These are phyloP conservation scores for Vidua chalybeata DNA, from an alignment of 2,113 vertebrate genomes.

Conservation along the genomic window DNA sequence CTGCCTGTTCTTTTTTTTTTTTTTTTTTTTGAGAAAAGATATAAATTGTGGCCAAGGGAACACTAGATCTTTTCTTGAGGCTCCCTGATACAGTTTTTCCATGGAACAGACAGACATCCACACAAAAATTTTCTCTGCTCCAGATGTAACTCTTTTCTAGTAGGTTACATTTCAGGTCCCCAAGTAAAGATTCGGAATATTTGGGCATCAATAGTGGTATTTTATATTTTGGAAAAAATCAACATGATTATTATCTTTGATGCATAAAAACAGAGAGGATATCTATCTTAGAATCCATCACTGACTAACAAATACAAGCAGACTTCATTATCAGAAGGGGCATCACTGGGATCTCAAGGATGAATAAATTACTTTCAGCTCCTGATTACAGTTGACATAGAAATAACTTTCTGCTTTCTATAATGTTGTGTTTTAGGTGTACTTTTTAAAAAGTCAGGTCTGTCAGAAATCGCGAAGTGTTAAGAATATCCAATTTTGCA, in stretches of 20 bases:
- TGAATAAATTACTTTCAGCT: background rate
- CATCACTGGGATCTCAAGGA: background rate
- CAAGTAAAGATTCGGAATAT: background rate
- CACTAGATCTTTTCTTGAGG: background rate
- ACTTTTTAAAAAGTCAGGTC: background rate
- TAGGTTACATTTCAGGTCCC: background rate
- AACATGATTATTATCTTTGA: background rate
- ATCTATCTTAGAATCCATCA: background rate
- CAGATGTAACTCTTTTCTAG: background rate
- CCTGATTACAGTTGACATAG: background rate
- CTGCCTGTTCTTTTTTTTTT: background rate
- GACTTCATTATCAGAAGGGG: background rate
- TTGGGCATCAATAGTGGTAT: background rate
- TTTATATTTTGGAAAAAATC: background rate
- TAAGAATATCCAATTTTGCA: background rate
- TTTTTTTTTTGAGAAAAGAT: background rate
- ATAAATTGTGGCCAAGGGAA: background rate
- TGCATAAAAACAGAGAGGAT: background rate
- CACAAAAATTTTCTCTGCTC: background rate
- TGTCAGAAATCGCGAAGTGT: background rate
- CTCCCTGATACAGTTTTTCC: background rate
- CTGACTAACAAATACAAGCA: background rate
- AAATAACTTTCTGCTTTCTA: background rate
- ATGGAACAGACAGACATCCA: background rate
- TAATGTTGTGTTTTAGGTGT: background rate